Base-by-base conservation (phyloP, 2,797 vertebrate species). In the Hirundo rustica region DNA sequence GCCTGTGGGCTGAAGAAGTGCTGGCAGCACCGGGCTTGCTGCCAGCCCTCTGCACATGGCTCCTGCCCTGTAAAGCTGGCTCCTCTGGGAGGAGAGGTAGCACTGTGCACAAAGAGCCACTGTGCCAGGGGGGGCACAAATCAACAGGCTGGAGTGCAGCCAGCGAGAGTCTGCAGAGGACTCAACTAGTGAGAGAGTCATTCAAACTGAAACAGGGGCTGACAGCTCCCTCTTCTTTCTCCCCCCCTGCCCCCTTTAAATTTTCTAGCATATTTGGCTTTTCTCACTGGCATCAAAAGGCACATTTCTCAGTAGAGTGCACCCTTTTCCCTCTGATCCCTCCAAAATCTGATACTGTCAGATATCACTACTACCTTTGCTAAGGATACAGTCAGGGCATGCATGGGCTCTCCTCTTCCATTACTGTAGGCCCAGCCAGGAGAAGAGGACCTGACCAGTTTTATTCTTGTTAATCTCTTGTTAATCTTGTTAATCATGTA, bases 211-310 rank as follows among this genome's bases (percentile, higher is more conserved):
- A 93, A 74, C 0, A 65, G 47, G 77, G n/a, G 18, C 27, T 77
- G 45, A 50, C 26, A 22, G 2, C 8, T 3, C 2, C 0, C 4
- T 4, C 8, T 0, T 5, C 20, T n/a, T 42, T 23, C 7, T 3
- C 1, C 1, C 6, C 17, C 38, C 38, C n/a, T n/a, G n/a, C n/a
- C n/a, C 38, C 38, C 38, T 23, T 68, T 57, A 19, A 0, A 26
- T 64, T 88, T 71, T 32, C 27, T 42, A 34, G 23, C 4, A 11
- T 51, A 60, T 62, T 67, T 79, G 36, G 30, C 20, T 95, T 76
- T 82, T 76, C 14, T n/a, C 54, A 79, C 44, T 22, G 13, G 53
- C 80, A 92, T 4, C 19, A 67, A 67, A 85, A 90, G 16, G 34
- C 17, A 53, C 0, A 5, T 48, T 48, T 51, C 13, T 65, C 32